Percentiles rank a stretch among this genome's conserved stretches.
Evolutionary conservation across 1,140 invertebrate genomes (phyloP).

Genomic region (Diabrotica virgifera): DNA sequence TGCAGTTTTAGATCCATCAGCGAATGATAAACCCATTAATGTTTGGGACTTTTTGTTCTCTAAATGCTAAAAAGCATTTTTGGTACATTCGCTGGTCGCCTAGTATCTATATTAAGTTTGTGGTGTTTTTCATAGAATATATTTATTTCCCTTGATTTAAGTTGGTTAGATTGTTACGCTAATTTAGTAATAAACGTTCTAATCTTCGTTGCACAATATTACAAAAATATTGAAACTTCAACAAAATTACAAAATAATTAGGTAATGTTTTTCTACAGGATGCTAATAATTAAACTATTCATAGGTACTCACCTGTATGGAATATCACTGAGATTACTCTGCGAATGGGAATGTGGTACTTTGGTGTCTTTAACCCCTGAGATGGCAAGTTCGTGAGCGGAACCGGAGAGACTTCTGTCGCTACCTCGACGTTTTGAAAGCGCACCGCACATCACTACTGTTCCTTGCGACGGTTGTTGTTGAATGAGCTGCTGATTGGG

Average conservation of each 20-base stretch:
- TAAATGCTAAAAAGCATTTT: no score
- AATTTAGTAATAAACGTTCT: no score
- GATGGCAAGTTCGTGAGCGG: constrained; percentile 73
- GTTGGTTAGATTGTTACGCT: no score
- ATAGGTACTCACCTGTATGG: constrained; percentile 62
- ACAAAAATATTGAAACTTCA: no score
- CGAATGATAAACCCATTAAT: no score
- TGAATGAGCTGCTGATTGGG: constrained; percentile 51
- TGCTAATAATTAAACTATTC: neutral
- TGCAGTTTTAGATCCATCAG: no score
- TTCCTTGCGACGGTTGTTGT: constrained; percentile 39
- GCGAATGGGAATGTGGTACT: constrained; percentile 74
- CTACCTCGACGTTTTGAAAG: constrained; percentile 67
- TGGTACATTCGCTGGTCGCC: no score
- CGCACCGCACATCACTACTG: constrained; percentile 44
- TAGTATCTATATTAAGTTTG: no score
- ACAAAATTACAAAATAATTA: neutral
- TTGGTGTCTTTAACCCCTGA: constrained; percentile 62
- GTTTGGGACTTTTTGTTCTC: no score
- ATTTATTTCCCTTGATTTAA: no score
- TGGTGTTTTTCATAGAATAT: no score
- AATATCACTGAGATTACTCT: constrained; percentile 77
- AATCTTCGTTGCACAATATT: no score
- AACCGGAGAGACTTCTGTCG: constrained; percentile 77
- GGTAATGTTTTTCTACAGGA: neutral